Evolutionary conservation across 2,113 vertebrate species (phyloP).

Genomic region (Menura novaehollandiae): DNA sequence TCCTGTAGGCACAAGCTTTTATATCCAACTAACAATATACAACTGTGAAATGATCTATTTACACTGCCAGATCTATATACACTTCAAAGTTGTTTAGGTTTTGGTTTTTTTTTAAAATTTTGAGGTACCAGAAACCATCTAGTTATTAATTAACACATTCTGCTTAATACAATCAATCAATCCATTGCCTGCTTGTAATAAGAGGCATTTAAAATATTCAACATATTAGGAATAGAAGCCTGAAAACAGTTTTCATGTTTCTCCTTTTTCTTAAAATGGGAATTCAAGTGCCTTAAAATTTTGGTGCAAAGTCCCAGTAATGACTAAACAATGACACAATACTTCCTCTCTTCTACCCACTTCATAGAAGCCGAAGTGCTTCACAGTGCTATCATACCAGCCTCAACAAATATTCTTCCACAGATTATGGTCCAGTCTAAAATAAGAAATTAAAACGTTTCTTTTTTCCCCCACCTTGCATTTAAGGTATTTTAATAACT

Average conservation of each 20-base stretch:
- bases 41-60: neutral
- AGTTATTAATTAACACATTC: neutral
- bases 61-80: neutral
- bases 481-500: conserved; percentile 55
- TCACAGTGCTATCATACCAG: neutral
- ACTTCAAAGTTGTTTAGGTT: neutral
- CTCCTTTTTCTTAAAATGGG: neutral
- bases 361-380: neutral
- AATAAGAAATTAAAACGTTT: neutral
- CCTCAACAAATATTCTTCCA: neutral
- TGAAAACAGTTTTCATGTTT: neutral
- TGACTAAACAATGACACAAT: neutral
- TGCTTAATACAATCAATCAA: neutral
- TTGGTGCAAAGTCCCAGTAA: neutral
- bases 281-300: neutral
- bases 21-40: neutral
- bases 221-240: neutral
- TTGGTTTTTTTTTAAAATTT: neutral
- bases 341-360: neutral
- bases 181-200: neutral
- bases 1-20: neutral
- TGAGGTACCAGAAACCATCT: neutral
- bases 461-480: neutral
- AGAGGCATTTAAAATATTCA: neutral
- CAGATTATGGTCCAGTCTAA: neutral